These are phyloP conservation scores for Eolophus roseicapilla DNA, from an alignment of 2,113 vertebrate genomes.

Conservation along the genomic window DNA sequence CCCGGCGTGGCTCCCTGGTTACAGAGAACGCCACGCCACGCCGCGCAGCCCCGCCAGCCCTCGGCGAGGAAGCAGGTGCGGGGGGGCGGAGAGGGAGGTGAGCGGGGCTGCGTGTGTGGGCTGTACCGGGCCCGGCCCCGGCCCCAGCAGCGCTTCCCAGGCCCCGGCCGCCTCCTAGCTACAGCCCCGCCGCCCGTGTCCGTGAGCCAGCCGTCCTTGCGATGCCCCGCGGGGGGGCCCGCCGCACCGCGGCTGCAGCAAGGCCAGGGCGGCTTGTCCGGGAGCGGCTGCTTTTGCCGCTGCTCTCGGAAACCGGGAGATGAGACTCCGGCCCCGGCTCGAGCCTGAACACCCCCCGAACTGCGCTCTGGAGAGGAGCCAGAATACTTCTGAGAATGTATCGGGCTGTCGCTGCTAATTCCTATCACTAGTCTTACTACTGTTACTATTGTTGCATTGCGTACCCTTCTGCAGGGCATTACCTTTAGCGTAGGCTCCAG, in stretches of 20 bases:
- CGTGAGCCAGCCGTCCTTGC: neutral
- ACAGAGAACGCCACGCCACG: neutral
- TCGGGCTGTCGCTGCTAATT: neutral
- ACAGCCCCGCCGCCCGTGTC: neutral
- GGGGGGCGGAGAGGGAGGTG: neutral
- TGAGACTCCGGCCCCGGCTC: neutral
- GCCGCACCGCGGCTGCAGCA: neutral
- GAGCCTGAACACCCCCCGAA: neutral
- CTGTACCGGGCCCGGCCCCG: neutral
- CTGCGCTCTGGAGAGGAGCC: neutral
- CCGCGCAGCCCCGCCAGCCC: neutral
- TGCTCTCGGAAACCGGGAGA: neutral
- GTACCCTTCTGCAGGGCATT: neutral
- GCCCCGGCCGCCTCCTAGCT: neutral
- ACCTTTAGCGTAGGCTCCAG: constrained; percentile 13
- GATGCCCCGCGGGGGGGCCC: neutral
- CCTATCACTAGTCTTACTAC: neutral
- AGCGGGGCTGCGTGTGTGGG: neutral
- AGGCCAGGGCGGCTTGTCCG: neutral
- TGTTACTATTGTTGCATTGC: neutral
- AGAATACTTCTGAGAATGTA: neutral
- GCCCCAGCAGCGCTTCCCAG: neutral
- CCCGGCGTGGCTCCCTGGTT: constrained; percentile 46
- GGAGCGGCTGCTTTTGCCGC: neutral
- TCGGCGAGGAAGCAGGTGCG: neutral